These are phyloP conservation scores for Guaruba guarouba DNA, from an alignment of 2,113 vertebrate species.

Conservation along the genomic window DNA sequence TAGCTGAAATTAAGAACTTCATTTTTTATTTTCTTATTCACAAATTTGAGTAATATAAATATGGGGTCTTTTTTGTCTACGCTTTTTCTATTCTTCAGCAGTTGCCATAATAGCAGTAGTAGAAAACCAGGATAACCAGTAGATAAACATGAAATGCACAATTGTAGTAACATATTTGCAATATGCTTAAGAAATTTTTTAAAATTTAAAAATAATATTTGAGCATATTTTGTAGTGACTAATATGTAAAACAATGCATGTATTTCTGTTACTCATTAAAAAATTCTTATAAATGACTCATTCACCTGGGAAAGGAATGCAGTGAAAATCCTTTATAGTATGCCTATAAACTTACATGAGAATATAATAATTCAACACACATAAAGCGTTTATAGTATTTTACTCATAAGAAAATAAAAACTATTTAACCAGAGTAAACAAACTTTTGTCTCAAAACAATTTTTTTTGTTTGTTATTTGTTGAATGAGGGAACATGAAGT, in stretches of 20 bases:
- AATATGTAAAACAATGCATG: neutral
- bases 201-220: neutral
- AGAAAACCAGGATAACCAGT: neutral
- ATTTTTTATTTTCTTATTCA: neutral
- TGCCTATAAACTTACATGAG: neutral
- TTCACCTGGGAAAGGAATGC: neutral
- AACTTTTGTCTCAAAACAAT: neutral
- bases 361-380: neutral
- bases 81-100: neutral
- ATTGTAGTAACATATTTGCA: neutral
- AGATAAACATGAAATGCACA: neutral
- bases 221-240: neutral
- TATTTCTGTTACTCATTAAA: neutral
- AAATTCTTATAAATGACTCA: neutral
- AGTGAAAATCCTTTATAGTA: neutral
- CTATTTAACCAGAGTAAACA: neutral
- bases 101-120: neutral
- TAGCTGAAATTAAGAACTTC: neutral
- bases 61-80: neutral
- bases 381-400: neutral
- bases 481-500: neutral
- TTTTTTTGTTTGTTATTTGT: neutral
- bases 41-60: neutral
- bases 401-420: neutral
- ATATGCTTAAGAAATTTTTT: neutral